A percentile compares a stretch with the other conserved stretches of the same genome.
Evolutionary conservation across 2,797 vertebrate species (phyloP).

Genomic region (Mallotus villosus): DNA sequence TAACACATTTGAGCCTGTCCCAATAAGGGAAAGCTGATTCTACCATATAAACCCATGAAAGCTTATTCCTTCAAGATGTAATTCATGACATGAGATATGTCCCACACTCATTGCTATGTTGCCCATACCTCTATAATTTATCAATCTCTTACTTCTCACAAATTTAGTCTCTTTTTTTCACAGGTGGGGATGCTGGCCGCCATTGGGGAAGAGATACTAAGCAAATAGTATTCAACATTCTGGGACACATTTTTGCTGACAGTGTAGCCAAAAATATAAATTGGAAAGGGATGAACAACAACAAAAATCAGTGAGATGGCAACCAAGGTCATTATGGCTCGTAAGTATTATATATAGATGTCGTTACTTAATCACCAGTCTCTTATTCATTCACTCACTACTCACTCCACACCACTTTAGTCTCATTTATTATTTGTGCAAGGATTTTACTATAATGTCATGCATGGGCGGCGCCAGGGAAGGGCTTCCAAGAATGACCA

Average conservation of each 20-base stretch:
- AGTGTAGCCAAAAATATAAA: not conserved
- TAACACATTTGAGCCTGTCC: too few relatives aligned
- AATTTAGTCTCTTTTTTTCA: not conserved
- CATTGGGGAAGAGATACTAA: not conserved
- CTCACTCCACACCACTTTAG: too few relatives aligned
- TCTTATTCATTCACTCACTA: too few relatives aligned
- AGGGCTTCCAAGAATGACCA: too few relatives aligned
- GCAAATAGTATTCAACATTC: not conserved
- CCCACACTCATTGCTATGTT: not conserved
- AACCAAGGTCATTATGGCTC: not conserved
- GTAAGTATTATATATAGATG: too few relatives aligned
- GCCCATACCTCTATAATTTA: constrained; percentile 3
- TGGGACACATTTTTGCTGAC: not conserved
- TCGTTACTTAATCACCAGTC: too few relatives aligned
- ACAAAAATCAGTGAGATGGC: not conserved
- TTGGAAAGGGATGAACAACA: not conserved
- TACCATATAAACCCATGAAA: not conserved
- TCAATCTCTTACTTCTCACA: constrained; percentile 6
- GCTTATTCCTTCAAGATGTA: constrained; percentile 1
- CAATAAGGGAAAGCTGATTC: too few relatives aligned
- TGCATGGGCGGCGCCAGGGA: too few relatives aligned
- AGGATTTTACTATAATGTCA: too few relatives aligned
- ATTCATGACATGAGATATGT: not conserved
- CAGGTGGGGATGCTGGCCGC: not conserved
- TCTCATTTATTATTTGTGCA: too few relatives aligned